phyloP scores from a whole-genome alignment of 2,113 vertebrate species.

The Hippocampus zosterae region DNA sequence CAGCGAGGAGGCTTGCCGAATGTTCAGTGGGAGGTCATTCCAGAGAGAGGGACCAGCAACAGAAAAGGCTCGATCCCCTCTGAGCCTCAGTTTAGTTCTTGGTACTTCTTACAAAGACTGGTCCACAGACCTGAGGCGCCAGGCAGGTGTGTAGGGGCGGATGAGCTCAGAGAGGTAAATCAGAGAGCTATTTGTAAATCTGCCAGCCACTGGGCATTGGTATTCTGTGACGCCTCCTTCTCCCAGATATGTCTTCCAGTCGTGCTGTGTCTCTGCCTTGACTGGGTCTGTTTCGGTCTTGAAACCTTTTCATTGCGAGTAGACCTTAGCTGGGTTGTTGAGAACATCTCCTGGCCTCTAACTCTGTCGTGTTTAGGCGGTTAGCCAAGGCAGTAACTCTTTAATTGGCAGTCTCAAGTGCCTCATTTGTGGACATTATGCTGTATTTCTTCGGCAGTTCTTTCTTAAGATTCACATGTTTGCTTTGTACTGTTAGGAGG shows the following conservation, averaged over 20 bases:
- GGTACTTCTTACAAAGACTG: too few relatives aligned
- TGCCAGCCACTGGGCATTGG: neutral
- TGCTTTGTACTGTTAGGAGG: neutral
- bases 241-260: neutral
- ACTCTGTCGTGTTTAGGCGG: neutral
- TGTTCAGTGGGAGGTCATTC: too few relatives aligned
- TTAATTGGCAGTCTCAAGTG: neutral
- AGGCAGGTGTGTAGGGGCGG: too few relatives aligned
- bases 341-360: neutral
- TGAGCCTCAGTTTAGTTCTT: too few relatives aligned
- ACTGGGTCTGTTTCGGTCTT: neutral
- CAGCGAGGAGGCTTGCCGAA: too few relatives aligned
- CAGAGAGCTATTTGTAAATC: too few relatives aligned
- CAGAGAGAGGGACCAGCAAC: too few relatives aligned
- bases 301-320: neutral
- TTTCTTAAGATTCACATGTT: conserved; percentile 1
- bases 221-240: neutral
- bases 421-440: neutral
- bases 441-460: neutral
- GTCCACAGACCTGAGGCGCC: too few relatives aligned
- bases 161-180: too few relatives aligned
- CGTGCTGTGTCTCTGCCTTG: neutral
- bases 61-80: too few relatives aligned
- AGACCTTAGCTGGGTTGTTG: neutral
- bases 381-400: neutral